A percentile compares a stretch with the other conserved stretches of the same genome.
Conservation (phyloP, 2,113 vertebrate genomes). For the Xenopus laevis region DNA sequence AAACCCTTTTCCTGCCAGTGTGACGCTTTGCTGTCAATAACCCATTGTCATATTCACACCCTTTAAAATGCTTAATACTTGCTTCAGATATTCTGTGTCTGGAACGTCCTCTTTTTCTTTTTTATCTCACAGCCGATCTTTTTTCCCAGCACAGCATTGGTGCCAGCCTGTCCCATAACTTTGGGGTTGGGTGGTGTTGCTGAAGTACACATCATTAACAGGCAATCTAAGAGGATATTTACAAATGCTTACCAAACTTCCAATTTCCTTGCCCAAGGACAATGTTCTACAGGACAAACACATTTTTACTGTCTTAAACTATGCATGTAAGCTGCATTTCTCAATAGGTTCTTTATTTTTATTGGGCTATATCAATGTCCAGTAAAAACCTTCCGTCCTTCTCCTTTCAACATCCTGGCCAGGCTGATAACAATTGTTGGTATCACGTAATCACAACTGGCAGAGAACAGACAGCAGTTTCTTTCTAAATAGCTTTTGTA, state of each 20-base stretch:
- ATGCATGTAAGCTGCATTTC: too few relatives aligned
- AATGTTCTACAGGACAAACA: constrained; percentile 55
- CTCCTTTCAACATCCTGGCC: constrained; percentile 49
- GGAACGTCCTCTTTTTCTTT: constrained; percentile 62
- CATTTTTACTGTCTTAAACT: constrained; percentile 50
- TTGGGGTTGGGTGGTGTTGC: constrained; percentile 37
- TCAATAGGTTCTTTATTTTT: too few relatives aligned
- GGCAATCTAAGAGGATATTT: constrained; percentile 70
- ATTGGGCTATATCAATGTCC: constrained; percentile 45
- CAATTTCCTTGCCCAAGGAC: constrained; percentile 70
- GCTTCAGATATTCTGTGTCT: constrained; percentile 66
- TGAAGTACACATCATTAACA: constrained; percentile 61
- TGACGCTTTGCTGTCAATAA: constrained; percentile 64
- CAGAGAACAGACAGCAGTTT: not conserved
- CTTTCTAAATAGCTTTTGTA: not conserved
- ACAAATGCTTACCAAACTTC: constrained; percentile 65
- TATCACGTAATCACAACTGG: constrained; percentile 35
- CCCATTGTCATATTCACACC: constrained; percentile 64
- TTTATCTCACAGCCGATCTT: constrained; percentile 75
- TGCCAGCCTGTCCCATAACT: constrained; percentile 79
- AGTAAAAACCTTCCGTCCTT: constrained; percentile 40
- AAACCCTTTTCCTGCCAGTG: constrained; percentile 67
- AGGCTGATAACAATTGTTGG: constrained; percentile 37
- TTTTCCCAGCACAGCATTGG: constrained; percentile 72
- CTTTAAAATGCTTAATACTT: constrained; percentile 66